Conservation (phyloP, 2,113 vertebrate genomes). For the Semicossyphus pulcher region DNA sequence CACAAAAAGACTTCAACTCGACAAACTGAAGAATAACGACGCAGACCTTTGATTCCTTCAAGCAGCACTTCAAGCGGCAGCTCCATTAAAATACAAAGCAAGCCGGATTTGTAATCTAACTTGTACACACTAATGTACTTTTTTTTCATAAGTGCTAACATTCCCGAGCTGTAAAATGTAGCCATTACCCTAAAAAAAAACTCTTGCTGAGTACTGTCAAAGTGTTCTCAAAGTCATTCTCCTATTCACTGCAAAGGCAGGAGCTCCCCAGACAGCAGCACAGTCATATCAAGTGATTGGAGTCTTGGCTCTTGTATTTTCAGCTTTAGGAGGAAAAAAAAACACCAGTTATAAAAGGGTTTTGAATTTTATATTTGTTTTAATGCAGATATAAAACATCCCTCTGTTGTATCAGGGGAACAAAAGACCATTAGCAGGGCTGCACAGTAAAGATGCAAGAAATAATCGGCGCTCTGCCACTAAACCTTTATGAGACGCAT, state of each 20-base stretch:
- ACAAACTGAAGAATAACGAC: conserved; percentile 2
- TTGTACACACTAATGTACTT: conserved; percentile 4
- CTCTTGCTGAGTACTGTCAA: neutral
- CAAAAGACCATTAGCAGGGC: neutral
- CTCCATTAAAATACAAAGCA: conserved; percentile 11
- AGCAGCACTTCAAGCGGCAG: neutral
- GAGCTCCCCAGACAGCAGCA: conserved; percentile 14
- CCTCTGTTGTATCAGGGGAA: neutral
- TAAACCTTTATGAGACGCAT: conserved; percentile 18
- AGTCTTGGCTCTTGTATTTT: conserved; percentile 28
- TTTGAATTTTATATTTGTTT: conserved; percentile 27
- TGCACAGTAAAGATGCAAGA: neutral
- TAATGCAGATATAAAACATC: conserved; percentile 21
- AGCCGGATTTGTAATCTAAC: neutral
- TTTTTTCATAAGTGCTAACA: conserved; percentile 21
- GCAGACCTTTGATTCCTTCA: neutral
- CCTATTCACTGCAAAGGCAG: conserved; percentile 12
- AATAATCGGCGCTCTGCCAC: neutral
- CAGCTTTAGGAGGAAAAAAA: neutral
- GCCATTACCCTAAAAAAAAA: conserved; percentile 21
- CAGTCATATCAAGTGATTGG: conserved; percentile 33
- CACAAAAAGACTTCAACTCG: too few species aligned
- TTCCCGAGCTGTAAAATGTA: conserved; percentile 13
- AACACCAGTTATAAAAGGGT: neutral
- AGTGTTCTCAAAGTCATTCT: conserved; percentile 43